Conservation (phyloP, 2,888 invertebrate genomes). For the Drosophila rellima region DNA sequence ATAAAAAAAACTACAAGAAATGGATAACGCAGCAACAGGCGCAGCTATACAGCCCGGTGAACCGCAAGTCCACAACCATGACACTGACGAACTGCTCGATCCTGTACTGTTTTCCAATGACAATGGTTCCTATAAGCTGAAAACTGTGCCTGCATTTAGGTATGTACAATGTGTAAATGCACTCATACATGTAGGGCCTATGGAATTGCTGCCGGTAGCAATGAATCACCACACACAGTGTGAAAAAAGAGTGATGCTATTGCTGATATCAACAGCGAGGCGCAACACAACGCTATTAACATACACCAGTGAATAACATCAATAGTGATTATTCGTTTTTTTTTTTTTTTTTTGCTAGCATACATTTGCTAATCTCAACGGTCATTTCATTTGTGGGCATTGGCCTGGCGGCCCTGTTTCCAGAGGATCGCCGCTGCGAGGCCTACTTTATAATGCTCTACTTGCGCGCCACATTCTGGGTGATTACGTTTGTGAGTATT, state of each 20-base stretch:
- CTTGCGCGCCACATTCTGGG: slow-evolving; percentile 87
- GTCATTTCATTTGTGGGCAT: slow-evolving; percentile 84
- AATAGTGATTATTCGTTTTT: slow-evolving; percentile 3
- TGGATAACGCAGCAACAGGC: slow-evolving; percentile 44
- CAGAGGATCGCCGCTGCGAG: slow-evolving; percentile 86
- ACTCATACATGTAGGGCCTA: background rate
- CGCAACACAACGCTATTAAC: slow-evolving; percentile 34
- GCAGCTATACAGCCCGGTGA: slow-evolving; percentile 49
- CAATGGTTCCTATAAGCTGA: slow-evolving; percentile 79
- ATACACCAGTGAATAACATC: slow-evolving; percentile 1
- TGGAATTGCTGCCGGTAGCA: slow-evolving; percentile 30
- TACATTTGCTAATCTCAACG: slow-evolving; percentile 84
- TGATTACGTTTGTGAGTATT: slow-evolving; percentile 87
- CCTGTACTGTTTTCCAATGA: slow-evolving; percentile 82
- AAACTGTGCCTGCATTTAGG: slow-evolving; percentile 84
- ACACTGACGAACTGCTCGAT: slow-evolving; percentile 81
- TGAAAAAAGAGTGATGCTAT: slow-evolving; percentile 25
- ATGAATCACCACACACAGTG: slow-evolving; percentile 57
- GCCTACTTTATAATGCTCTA: slow-evolving; percentile 88
- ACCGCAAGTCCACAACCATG: slow-evolving; percentile 46
- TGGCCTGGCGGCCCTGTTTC: slow-evolving; percentile 75
- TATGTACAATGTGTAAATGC: slow-evolving; percentile 39
- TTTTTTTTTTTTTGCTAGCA: slow-evolving; percentile 61
- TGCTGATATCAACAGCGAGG: slow-evolving; percentile 34
- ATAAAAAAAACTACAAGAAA: slow-evolving; percentile 11